These are phyloP conservation scores for Acrocyrtus sp. DNA, from an alignment of 2,888 invertebrate species.

Conservation along the genomic window DNA sequence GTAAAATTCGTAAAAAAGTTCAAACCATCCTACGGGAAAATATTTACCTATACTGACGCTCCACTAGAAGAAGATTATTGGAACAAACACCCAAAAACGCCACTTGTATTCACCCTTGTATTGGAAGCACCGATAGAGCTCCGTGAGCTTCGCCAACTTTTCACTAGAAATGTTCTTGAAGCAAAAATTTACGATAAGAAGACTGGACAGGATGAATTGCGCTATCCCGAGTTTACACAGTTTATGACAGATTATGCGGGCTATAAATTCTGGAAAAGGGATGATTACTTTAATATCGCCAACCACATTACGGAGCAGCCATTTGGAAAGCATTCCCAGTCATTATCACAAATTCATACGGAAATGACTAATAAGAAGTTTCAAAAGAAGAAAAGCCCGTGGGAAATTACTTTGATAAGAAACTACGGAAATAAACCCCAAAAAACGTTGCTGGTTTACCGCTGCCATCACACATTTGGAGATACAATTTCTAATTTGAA, in stretches of 20 bases:
- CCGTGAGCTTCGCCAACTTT: slow-evolving; percentile 2
- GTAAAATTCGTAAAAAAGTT: not conserved
- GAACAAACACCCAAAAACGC: not conserved
- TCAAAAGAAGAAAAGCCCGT: slow-evolving; percentile 11
- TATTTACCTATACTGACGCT: slow-evolving; percentile 7
- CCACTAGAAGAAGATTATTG: slow-evolving; percentile 21
- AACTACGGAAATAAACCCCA: slow-evolving; percentile 12
- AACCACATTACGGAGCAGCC: no score
- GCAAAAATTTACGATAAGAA: slow-evolving; percentile 16
- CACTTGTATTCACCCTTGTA: slow-evolving; percentile 15
- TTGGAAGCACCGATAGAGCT: slow-evolving; percentile 5
- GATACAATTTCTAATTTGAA: slow-evolving; percentile 11
- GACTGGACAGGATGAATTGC: slow-evolving; percentile 8
- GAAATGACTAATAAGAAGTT: slow-evolving; percentile 3
- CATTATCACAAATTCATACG: slow-evolving; percentile 2
- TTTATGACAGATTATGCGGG: slow-evolving; percentile 10
- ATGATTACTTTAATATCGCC: slow-evolving; percentile 3
- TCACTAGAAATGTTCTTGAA: slow-evolving; percentile 17
- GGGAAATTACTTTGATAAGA: slow-evolving; percentile 12
- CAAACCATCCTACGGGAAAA: slow-evolving; percentile 23
- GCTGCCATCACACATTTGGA: slow-evolving; percentile 15
- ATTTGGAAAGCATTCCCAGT: no score
- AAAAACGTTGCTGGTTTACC: slow-evolving; percentile 3
- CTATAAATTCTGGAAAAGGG: slow-evolving; percentile 23
- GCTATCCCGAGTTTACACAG: slow-evolving; percentile 18